Base-by-base conservation (phyloP, 2,888 invertebrate species). In the Nomada flava region DNA sequence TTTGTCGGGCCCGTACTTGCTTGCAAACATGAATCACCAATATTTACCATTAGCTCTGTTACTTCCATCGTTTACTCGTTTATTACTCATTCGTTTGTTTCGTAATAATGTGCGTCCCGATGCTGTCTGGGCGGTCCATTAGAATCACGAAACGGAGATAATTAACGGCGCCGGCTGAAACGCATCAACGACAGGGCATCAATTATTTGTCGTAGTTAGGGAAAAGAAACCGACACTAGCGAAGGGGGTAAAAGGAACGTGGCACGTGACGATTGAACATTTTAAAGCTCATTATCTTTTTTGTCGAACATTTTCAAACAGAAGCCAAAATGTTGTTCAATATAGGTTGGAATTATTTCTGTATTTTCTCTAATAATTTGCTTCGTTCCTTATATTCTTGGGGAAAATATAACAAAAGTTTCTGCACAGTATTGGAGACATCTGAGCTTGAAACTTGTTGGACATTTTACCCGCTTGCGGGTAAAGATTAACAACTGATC, bases 1-100 rank as follows among this genome's bases (percentile, higher is more conserved):
- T 11, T 0, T 4, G 44, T 18, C 26, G 10, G 18, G 36, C 36
- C 44, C 23, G 29, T 67, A 59, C 52, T 59, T 47, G 60, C 50
- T 42, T 42, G 65, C 52, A 72, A 72, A 72, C 77, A 57, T 7
- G 50, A 75, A 64, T 79, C 62, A 15, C 26, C 29, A 75, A 64
- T 70, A 80, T 72, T 72, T 67, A 47, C 18, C 47, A 23, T 68
- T 47, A 2, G 47, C 18, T 10, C 20, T 2, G 1, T 1, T 44
- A 23, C 36, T 36, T 47, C 29, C 11, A 18, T 5, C 36, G 36
- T 60, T 63, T 26, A 13, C n/a, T 23, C 23, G 23, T 52, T 65
- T 57, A 52, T 65, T 53, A 64, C 50, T 69, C 42, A 23, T 42
- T 36, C 52, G 36, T 0, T 42, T 44, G 23, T 55, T 55, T 53